These are phyloP conservation scores for Capreolus pygargus DNA, from an alignment of 2,113 vertebrate species.

Conservation along the genomic window DNA sequence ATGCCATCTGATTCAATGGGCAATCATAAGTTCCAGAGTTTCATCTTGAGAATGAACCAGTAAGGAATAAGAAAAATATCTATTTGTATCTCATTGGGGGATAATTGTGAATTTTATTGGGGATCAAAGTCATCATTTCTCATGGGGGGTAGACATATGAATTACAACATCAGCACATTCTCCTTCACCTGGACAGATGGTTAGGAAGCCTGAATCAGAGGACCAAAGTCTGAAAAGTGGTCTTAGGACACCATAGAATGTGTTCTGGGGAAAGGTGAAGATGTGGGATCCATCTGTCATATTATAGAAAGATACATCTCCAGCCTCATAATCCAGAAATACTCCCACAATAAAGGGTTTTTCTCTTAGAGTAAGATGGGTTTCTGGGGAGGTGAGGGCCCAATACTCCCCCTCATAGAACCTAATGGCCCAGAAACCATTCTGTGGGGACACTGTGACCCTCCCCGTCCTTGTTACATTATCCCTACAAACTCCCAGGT, in stretches of 20 bases:
- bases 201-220: conserved; percentile 72
- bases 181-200: background rate
- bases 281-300: conserved; percentile 77
- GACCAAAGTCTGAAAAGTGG: conserved; percentile 86
- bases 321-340: conserved; percentile 82
- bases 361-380: conserved; percentile 49
- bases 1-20: too few relatives aligned
- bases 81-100: background rate
- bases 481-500: background rate
- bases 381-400: conserved; percentile 77
- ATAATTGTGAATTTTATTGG: background rate
- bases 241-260: conserved; percentile 76
- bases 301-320: conserved; percentile 83
- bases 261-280: conserved; percentile 68
- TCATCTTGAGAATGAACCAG: background rate
- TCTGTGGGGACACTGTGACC: background rate
- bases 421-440: conserved; percentile 25
- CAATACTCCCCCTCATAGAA: background rate
- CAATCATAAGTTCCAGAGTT: background rate
- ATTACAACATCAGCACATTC: background rate
- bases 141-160: background rate
- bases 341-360: conserved; percentile 61
- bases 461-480: background rate
- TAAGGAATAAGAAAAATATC: background rate
- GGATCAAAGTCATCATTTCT: background rate